These are phyloP conservation scores for Anorthoa munda DNA, from an alignment of 2,888 invertebrate species.

Conservation along the genomic window DNA sequence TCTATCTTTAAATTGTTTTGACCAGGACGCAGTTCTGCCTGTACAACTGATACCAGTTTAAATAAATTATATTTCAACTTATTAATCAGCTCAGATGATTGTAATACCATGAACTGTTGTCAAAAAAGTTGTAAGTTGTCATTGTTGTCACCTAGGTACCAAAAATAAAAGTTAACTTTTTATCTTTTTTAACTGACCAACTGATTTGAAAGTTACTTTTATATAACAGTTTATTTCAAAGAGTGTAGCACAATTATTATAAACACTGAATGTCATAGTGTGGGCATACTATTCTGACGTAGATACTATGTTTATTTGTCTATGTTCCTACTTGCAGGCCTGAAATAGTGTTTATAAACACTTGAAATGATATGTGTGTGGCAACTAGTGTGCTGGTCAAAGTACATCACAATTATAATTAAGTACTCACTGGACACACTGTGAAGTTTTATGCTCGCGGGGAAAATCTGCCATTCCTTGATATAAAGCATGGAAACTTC, in stretches of 20 bases:
- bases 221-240: not conserved
- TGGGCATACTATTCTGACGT: not conserved
- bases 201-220: not conserved
- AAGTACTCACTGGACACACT: slow-evolving; percentile 79
- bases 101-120: not conserved
- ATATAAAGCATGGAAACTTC: slow-evolving; percentile 86
- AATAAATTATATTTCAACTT: not conserved
- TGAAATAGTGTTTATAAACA: not conserved
- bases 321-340: not conserved
- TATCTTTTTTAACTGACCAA: not conserved
- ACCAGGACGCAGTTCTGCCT: not conserved
- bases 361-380: not conserved
- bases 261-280: not conserved
- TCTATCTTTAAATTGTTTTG: not conserved
- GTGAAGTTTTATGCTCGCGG: slow-evolving; percentile 74
- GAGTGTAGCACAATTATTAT: not conserved
- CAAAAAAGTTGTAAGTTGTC: slow-evolving; percentile 1
- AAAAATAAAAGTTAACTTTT: not conserved
- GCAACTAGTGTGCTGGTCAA: not conserved
- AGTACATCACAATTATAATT: slow-evolving; percentile 9
- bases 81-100: not conserved
- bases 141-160: no score
- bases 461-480: slow-evolving; percentile 81
- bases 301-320: not conserved
- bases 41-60: not conserved